Base-by-base conservation (phyloP, 2,888 invertebrate species). In the Athrips mouffetella region DNA sequence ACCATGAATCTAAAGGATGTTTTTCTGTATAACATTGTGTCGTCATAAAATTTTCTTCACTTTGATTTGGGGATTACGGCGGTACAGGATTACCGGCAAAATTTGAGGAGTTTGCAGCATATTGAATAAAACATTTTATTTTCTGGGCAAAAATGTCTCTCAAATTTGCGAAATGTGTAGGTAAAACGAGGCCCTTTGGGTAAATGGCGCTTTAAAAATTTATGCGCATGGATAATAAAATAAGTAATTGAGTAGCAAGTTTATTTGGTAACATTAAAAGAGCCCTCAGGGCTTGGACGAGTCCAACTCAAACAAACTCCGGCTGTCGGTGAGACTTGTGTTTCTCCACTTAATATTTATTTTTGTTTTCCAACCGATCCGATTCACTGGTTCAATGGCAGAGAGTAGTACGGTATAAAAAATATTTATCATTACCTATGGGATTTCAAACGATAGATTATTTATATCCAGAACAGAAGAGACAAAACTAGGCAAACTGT, bases 61-160 rank as follows among this genome's bases (percentile, higher is more conserved):
- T 65, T 64, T 62, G 66, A 67, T 71, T 66, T 61, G 64, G 57
- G 67, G 65, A 71, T 73, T 65, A 67, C 58, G 39, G 39, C 30
- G 31, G 20, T n/a, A 21, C 33, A 54, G 56, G 60, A 61, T 60
- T 59, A 59, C 52, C 51, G 49, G 49, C 54, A 61, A 58, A 60
- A 60, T 61, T 58, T 58, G 55, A 53, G 53, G 54, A 53, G 57
- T 49, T 47, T 47, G 37, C 39, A 29, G 21, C 39, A 47, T 37
- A 47, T 47, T 47, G 47, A 47, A 39, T 47, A 39, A 47, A 47
- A 47, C 39, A 47, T 47, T 39, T 44, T 30, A 20, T 44, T 44
- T 30, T 42, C 27, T 27, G 5, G 31, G 16, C 2, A 20, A 41
- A n/a, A 41, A 41, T 16, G 25, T 41, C 20, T 44, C n/a, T 13